Evolutionary conservation across 2,797 vertebrate species (phyloP).

Genomic region (Nasua narica): DNA sequence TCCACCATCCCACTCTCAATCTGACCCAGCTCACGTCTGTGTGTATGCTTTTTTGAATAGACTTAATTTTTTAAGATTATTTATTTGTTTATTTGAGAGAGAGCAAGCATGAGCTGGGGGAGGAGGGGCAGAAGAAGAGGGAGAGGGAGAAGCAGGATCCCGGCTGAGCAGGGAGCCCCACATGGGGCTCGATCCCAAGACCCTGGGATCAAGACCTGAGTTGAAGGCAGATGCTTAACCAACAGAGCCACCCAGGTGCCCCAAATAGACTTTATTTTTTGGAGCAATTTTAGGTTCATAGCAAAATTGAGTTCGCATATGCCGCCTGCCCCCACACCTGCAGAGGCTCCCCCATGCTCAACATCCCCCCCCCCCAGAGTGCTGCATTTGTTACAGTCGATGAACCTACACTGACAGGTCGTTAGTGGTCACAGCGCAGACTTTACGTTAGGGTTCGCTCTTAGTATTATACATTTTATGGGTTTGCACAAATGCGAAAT

Average conservation of each 20-base stretch:
- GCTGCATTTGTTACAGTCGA: background rate
- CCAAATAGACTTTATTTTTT: background rate
- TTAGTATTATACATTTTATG: background rate
- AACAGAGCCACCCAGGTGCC: background rate
- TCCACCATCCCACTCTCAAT: background rate
- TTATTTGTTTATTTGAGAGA: background rate
- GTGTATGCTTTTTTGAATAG: background rate
- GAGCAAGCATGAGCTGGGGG: background rate
- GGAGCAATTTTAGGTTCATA: background rate
- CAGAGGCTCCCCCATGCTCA: background rate
- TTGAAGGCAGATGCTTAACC: background rate
- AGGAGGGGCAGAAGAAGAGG: background rate
- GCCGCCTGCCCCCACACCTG: background rate
- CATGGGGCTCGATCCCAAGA: background rate
- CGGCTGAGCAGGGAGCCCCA: background rate
- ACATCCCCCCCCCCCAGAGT: background rate
- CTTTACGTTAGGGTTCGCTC: background rate
- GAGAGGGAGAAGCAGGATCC: background rate
- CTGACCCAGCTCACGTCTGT: background rate
- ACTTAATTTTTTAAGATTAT: background rate
- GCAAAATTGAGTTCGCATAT: background rate
- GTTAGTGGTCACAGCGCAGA: background rate
- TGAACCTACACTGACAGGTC: background rate
- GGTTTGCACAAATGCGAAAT: background rate
- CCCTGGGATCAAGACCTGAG: background rate